A percentile compares a stretch with the other conserved stretches of the same genome.
Conservation (phyloP, 2,113 vertebrate genomes). For the Phocoena phocoena region DNA sequence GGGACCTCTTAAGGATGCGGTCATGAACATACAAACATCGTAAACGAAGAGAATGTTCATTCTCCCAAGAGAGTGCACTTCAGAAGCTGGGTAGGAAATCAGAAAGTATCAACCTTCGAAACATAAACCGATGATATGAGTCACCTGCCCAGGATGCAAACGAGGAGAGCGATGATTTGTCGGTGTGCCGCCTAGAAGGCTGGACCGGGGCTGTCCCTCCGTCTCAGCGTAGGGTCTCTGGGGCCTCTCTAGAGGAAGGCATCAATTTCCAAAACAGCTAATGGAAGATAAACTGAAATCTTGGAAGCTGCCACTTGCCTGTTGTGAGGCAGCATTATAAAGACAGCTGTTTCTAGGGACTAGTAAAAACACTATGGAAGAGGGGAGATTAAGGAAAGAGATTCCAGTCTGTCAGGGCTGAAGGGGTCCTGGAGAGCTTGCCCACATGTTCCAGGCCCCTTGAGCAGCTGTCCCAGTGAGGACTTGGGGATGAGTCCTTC, state of each 20-base stretch:
- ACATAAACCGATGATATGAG: background rate
- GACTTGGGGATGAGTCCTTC: background rate
- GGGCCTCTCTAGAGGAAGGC: background rate
- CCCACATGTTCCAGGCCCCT: background rate
- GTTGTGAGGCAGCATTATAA: background rate
- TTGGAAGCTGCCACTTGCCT: background rate
- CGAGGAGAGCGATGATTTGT: background rate
- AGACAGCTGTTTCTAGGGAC: background rate
- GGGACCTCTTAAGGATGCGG: no score
- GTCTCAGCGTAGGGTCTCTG: background rate
- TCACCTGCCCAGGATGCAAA: background rate
- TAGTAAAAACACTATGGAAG: background rate
- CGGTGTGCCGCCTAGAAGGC: rapidly evolving
- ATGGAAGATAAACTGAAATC: background rate
- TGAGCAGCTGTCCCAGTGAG: background rate
- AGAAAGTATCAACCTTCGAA: background rate
- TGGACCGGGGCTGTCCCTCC: rapidly evolving
- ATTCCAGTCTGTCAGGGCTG: background rate
- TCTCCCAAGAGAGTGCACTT: background rate
- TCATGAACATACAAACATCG: background rate
- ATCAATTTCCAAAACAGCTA: background rate
- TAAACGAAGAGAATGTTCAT: background rate
- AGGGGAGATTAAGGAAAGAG: background rate
- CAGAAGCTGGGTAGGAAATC: background rate
- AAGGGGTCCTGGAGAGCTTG: background rate